phyloP scores from a whole-genome alignment of 1,140 invertebrate genomes.

The Pogonognathellus flavescens region DNA sequence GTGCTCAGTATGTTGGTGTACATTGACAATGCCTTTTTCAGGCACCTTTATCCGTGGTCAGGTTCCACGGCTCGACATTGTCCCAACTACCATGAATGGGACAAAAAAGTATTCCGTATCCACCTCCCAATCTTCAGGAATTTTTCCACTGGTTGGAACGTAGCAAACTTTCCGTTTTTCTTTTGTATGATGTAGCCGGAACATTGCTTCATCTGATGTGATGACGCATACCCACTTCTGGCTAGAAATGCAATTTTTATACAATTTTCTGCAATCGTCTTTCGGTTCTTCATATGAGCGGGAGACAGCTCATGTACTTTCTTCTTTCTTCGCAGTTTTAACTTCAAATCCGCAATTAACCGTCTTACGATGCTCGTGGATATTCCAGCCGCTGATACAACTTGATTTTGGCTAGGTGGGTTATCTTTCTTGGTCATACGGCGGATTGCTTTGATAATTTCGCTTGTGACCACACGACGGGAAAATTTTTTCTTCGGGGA shows the following conservation, averaged over 20 bases:
- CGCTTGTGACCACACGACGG: too few species aligned
- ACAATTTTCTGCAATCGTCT: conserved; percentile 46
- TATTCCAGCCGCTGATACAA: background rate
- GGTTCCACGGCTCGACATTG: conserved; percentile 29
- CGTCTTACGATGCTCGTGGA: background rate
- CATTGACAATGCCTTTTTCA: conserved; percentile 38
- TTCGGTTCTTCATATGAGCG: background rate
- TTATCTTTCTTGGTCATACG: conserved; percentile 29
- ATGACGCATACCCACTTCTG: conserved; percentile 44
- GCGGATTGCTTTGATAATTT: too few species aligned
- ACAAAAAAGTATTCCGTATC: conserved; percentile 49
- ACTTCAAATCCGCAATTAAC: background rate
- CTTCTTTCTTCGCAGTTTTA: background rate
- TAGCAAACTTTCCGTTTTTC: conserved; percentile 30
- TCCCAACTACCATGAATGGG: conserved; percentile 50
- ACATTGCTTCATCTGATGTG: conserved; percentile 55
- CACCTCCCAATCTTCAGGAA: too few species aligned
- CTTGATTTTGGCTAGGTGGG: background rate
- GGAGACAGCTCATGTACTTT: background rate
- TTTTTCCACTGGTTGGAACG: background rate
- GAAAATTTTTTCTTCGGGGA: too few species aligned
- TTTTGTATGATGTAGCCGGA: conserved; percentile 17
- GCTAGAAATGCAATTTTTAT: conserved; percentile 24
- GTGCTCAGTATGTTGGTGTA: conserved; percentile 10
- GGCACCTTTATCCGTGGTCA: conserved; percentile 44